A percentile compares a stretch with the other conserved stretches of the same genome.
phyloP scores from a whole-genome alignment of 2,113 vertebrate species.

The Charina bottae region DNA sequence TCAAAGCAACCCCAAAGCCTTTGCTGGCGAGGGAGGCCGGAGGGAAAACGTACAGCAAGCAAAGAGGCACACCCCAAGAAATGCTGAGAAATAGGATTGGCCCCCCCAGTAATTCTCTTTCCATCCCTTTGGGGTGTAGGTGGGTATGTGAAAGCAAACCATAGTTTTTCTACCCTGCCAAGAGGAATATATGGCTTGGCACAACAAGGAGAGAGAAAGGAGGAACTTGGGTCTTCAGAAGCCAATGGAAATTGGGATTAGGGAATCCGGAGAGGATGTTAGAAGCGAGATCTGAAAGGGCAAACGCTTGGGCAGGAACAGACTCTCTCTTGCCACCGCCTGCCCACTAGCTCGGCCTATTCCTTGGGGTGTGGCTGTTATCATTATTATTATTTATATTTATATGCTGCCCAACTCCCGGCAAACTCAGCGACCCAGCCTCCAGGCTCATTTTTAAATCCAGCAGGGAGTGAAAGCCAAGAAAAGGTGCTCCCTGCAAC shows the following conservation, averaged over 20 bases:
- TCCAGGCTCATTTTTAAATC: background rate
- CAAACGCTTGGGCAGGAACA: too few relatives aligned
- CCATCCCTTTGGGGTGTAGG: background rate
- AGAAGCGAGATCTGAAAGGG: too few relatives aligned
- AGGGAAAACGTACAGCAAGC: too few relatives aligned
- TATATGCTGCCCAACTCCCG: background rate
- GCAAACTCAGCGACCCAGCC: background rate
- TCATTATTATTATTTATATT: background rate
- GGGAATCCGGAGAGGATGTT: too few relatives aligned
- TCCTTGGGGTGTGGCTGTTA: background rate
- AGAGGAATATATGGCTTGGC: background rate
- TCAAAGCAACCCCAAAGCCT: too few relatives aligned
- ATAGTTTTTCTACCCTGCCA: background rate
- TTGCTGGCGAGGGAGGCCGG: too few relatives aligned
- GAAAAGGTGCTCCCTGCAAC: too few relatives aligned
- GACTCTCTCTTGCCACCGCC: too few relatives aligned
- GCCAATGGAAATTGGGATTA: background rate
- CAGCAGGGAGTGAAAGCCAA: too few relatives aligned
- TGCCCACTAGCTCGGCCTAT: too few relatives aligned
- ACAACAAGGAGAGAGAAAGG: background rate
- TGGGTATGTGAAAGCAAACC: background rate
- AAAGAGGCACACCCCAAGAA: too few relatives aligned
- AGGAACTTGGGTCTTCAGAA: background rate
- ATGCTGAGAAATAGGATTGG: too few relatives aligned
- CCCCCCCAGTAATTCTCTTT: conserved; percentile 30